A percentile compares a stretch with the other conserved stretches of the same genome.
These are phyloP conservation scores for Canis aureus DNA, from an alignment of 2,113 vertebrate genomes.

Conservation along the genomic window DNA sequence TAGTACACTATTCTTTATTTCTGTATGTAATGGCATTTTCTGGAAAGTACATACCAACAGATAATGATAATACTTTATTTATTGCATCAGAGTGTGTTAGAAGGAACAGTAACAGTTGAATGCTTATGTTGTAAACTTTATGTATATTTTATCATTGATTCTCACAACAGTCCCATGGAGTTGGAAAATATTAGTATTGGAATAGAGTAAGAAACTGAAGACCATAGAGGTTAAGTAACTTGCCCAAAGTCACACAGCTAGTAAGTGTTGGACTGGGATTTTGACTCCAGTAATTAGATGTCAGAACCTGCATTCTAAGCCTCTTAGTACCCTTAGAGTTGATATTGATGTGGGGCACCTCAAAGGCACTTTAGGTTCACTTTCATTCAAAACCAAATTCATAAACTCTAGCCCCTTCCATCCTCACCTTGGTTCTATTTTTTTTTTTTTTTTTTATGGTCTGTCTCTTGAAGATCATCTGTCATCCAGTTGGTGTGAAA, in stretches of 20 bases:
- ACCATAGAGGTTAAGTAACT: background rate
- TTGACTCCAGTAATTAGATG: background rate
- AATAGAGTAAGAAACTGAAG: background rate
- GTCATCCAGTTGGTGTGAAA: background rate
- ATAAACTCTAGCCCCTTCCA: background rate
- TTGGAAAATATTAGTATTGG: background rate
- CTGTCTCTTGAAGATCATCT: background rate
- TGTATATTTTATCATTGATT: background rate
- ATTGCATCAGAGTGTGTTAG: background rate
- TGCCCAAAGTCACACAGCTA: background rate
- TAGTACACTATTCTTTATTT: background rate
- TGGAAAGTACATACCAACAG: background rate
- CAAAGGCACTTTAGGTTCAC: background rate
- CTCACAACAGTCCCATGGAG: background rate
- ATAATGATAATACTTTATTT: background rate
- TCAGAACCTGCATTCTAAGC: background rate
- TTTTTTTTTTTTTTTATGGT: background rate
- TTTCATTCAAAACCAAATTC: background rate
- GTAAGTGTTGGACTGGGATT: background rate
- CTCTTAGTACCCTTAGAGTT: background rate
- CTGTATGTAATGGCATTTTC: background rate
- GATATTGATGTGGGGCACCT: background rate
- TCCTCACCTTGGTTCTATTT: background rate
- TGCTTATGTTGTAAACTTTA: background rate
- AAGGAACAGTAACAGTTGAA: background rate